Base-by-base conservation (phyloP, 2,797 vertebrate species). In the Naso thynnoides region DNA sequence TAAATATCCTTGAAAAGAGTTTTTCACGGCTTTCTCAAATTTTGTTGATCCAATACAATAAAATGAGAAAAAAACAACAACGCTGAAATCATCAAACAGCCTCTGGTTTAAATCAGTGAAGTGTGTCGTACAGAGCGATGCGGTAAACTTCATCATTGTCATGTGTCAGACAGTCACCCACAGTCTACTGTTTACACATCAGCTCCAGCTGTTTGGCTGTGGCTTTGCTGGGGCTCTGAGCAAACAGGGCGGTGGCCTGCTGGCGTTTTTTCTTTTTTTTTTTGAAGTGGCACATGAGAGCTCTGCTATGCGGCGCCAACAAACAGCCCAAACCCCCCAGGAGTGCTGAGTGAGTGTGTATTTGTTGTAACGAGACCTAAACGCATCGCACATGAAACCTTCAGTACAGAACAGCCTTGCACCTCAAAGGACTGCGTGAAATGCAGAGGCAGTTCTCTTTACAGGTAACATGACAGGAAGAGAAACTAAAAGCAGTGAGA, bases 201-300 rank as follows among this genome's bases (percentile, higher is more conserved):
- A 62, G 55, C 72, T 76, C 77, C 62, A 53, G 54, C 77, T 82
- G 77, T 83, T 73, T 44, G 65, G 70, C 62, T 31, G 80, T 15
- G 60, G 69, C 56, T 68, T 21, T 44, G 63, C 41, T 66, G 31
- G n/a, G 79, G 69, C 76, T 48, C 33, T 0, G 9, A 18, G 79
- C 74, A 49, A 78, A 73, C 64, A 52, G 71, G 81, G 78, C 39
- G 44, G 70, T 2, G 64, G 79, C 73, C 70, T 61, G 47, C 76
- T 68, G 58, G 6, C 31, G 9, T 6, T 33, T 33, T 33, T 33
- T 33, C 9, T 33, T 33, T 5, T 57, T 85, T 76, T 55, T 75
- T 83, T 65, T 83, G 58, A 89, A 88, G 84, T 76, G 78, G 76
- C 73, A 83, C 79, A 81, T 44, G 70, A 86, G 80, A 82, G 75